Conservation (phyloP, 2,888 invertebrate genomes). For the Acrobasis consociella region DNA sequence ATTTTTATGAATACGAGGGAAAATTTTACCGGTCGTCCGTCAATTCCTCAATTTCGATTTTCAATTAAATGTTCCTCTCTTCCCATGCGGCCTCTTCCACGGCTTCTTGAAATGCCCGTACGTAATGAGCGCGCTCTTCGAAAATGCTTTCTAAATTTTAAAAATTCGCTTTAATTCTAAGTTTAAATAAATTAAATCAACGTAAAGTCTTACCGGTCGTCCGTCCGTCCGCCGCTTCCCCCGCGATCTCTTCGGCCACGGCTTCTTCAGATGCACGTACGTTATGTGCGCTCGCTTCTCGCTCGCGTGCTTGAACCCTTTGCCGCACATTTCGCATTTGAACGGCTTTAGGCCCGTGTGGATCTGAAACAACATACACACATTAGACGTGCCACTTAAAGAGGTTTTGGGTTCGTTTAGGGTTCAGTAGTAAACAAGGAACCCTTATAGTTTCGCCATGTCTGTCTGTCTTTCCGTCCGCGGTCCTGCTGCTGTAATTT, state of each 20-base stretch:
- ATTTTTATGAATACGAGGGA: no score
- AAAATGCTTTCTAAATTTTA: no score
- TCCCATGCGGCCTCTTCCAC: slow-evolving; percentile 65
- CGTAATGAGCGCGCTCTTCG: slow-evolving; percentile 64
- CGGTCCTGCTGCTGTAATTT: no score
- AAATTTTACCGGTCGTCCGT: slow-evolving; percentile 42
- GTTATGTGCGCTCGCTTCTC: slow-evolving; percentile 70
- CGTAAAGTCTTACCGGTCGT: slow-evolving; percentile 39
- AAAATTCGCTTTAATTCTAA: no score
- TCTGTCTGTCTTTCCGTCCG: no score
- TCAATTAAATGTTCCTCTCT: slow-evolving; percentile 48
- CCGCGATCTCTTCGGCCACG: slow-evolving; percentile 69
- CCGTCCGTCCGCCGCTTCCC: slow-evolving; percentile 51
- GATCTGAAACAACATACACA: slow-evolving; percentile 47
- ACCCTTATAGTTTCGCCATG: no score
- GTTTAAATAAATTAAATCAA: no score
- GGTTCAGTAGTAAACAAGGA: no score
- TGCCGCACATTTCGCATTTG: slow-evolving; percentile 71
- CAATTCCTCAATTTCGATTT: no score
- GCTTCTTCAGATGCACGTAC: slow-evolving; percentile 74
- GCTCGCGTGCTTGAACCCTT: slow-evolving; percentile 69
- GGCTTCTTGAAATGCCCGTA: slow-evolving; percentile 76
- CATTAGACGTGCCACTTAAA: no score
- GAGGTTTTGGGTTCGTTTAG: no score
- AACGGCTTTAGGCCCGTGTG: slow-evolving; percentile 70